phyloP scores from a whole-genome alignment of 2,113 vertebrate species.

The Heloderma charlesbogerti region DNA sequence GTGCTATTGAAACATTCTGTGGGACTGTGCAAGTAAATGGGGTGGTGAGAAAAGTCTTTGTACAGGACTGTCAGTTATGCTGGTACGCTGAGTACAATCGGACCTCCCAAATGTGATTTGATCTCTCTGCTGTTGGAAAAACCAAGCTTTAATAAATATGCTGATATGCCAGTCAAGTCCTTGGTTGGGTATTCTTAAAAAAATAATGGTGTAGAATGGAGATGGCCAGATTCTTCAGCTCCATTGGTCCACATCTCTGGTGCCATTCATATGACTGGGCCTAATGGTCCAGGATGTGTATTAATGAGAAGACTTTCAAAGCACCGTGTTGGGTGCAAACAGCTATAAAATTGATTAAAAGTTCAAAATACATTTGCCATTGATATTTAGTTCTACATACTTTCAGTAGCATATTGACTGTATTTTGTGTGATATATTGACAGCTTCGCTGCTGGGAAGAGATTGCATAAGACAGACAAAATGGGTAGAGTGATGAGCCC shows the following conservation, averaged over 20 bases:
- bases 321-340: background rate
- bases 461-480: background rate
- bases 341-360: background rate
- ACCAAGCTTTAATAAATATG: background rate
- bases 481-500: background rate
- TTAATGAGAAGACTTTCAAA: background rate
- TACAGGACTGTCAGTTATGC: background rate
- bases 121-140: background rate
- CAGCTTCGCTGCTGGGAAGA: background rate
- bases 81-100: background rate
- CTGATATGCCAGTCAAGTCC: background rate
- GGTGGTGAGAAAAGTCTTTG: background rate
- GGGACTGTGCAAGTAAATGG: background rate
- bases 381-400: background rate
- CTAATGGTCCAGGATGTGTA: background rate
- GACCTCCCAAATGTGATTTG: background rate
- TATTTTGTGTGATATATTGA: background rate
- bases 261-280: background rate
- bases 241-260: background rate
- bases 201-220: background rate
- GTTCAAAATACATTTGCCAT: background rate
- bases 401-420: background rate
- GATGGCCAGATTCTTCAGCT: no score
- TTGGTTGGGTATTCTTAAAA: constrained; percentile 17
- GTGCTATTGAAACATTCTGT: background rate